Conservation (phyloP, 1,140 invertebrate genomes). For the roundworm (Caenorhabditis elegans) region WBcel235 BX284604.4:10054001-10054500, state of each 20-base stretch:
- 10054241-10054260: constrained; percentile 2
- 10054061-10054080: neutral
- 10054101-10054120: neutral
- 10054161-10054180: neutral
- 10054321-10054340: neutral
- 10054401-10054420: neutral
- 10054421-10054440: neutral
- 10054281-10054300: neutral
- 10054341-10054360: neutral
- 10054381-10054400: constrained; percentile 19
- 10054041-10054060: neutral
- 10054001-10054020: too few species aligned
- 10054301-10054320: neutral
- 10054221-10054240: constrained; percentile 11
- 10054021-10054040: too few species aligned
- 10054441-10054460: neutral
- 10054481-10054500: neutral
- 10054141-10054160: neutral
- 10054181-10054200: neutral
- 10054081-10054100: neutral
- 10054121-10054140: neutral
- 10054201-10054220: constrained; percentile 22
- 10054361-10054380: neutral
- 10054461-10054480: neutral
- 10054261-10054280: neutral